Base-by-base conservation (phyloP, 2,888 invertebrate species). In the Meghimatium bilineatum region DNA sequence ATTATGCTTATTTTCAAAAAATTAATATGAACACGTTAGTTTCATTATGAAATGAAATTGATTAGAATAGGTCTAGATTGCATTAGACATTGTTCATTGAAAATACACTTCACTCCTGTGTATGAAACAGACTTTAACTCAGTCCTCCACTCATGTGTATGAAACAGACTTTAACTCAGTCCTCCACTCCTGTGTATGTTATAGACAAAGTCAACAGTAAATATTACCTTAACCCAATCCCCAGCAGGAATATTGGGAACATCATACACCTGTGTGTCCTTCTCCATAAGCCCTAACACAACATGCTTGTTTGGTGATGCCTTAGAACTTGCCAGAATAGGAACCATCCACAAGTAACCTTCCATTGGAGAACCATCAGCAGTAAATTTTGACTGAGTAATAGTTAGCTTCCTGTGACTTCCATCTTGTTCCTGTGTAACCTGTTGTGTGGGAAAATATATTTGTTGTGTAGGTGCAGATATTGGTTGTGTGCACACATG, bases 141-240 rank as follows among this genome's bases (percentile, higher is more conserved):
- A n/a, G n/a, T n/a, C n/a, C n/a, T n/a, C n/a, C n/a, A n/a, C n/a
- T n/a, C n/a, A n/a, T n/a, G n/a, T n/a, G n/a, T n/a, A n/a, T n/a
- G n/a, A n/a, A n/a, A n/a, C n/a, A n/a, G n/a, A n/a, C n/a, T n/a
- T n/a, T n/a, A n/a, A n/a, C n/a, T n/a, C n/a, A n/a, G n/a, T n/a
- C n/a, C n/a, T n/a, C n/a, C n/a, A n/a, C n/a, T n/a, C n/a, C n/a
- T n/a, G n/a, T n/a, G n/a, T n/a, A n/a, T n/a, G n/a, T n/a, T n/a
- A n/a, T n/a, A n/a, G n/a, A n/a, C n/a, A n/a, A n/a, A n/a, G n/a
- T n/a, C n/a, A n/a, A n/a, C n/a, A n/a, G n/a, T n/a, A n/a, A n/a
- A n/a, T n/a, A n/a, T n/a, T 36, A 93, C 94, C 94, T 98, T 98
- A 83, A 98, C 95, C 98, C 98, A 98, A 74, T 97, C 96, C 49